These are phyloP conservation scores for Polietes domitor DNA, from an alignment of 2,888 invertebrate genomes.

Conservation along the genomic window DNA sequence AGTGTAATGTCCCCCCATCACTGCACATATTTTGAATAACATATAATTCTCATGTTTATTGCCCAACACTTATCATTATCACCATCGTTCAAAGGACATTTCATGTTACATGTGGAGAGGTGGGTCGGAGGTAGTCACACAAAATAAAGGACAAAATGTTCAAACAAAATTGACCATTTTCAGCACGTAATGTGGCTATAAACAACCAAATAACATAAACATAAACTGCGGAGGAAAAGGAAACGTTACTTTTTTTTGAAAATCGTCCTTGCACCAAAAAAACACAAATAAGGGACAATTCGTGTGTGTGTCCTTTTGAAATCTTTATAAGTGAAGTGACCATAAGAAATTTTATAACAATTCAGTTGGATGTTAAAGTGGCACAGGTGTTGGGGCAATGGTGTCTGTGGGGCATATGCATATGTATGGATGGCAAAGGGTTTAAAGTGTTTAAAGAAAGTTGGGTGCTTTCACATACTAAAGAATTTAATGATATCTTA, in stretches of 20 bases:
- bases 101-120: not conserved
- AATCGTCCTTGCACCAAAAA: not conserved
- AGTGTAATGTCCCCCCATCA: not conserved
- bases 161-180: constrained; percentile 61
- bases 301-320: not conserved
- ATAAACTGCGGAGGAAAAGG: constrained; percentile 9
- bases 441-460: no score
- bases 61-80: constrained; percentile 65
- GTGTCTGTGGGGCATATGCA: not conserved
- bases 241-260: not conserved
- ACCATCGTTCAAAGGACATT: constrained; percentile 42
- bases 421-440: no score
- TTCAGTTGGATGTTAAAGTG: not conserved
- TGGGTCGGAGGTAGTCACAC: constrained; percentile 28
- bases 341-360: not conserved
- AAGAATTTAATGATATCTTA: no score
- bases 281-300: not conserved
- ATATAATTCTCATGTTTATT: constrained; percentile 65
- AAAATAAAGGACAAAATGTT: constrained; percentile 43
- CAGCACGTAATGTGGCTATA: constrained; percentile 60
- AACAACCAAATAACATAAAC: constrained; percentile 35
- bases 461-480: no score
- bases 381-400: not conserved
- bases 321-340: not conserved
- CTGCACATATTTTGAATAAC: constrained; percentile 56